Conservation (phyloP, 2,113 vertebrate species). For the Rhinoptilus africanus region DNA sequence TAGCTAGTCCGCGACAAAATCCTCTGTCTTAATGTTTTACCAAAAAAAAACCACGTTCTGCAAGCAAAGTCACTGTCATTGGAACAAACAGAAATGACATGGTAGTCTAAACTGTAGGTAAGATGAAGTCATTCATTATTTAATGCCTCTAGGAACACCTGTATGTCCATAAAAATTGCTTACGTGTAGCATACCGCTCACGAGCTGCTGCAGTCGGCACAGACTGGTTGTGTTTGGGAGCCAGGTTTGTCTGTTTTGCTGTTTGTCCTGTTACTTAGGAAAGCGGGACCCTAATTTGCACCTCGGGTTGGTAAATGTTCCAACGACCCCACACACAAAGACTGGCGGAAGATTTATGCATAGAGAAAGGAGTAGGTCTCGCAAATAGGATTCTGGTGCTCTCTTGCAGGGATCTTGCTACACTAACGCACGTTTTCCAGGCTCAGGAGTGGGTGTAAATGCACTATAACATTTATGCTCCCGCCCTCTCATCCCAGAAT, state of each 20-base stretch:
- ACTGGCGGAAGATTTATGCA: fast-evolving
- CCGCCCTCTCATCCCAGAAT: background rate
- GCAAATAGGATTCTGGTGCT: background rate
- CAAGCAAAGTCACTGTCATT: background rate
- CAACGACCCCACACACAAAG: background rate
- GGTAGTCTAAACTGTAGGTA: background rate
- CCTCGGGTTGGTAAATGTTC: background rate
- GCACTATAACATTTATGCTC: background rate
- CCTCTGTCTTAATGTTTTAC: background rate
- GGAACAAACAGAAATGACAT: background rate
- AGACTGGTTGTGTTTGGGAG: background rate
- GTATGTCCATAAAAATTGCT: background rate
- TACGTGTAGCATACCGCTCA: fast-evolving
- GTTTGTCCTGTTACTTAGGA: background rate
- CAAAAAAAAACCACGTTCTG: background rate
- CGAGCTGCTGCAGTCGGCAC: fast-evolving
- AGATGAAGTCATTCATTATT: background rate
- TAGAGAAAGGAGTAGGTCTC: background rate
- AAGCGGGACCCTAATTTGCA: background rate
- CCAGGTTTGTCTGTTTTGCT: background rate
- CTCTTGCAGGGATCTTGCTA: background rate
- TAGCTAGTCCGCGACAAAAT: background rate
- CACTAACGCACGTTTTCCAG: background rate
- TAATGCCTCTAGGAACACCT: background rate
- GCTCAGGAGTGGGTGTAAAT: background rate